Conservation (phyloP, 1,140 invertebrate species). For the Andrena cerasifolii region DNA sequence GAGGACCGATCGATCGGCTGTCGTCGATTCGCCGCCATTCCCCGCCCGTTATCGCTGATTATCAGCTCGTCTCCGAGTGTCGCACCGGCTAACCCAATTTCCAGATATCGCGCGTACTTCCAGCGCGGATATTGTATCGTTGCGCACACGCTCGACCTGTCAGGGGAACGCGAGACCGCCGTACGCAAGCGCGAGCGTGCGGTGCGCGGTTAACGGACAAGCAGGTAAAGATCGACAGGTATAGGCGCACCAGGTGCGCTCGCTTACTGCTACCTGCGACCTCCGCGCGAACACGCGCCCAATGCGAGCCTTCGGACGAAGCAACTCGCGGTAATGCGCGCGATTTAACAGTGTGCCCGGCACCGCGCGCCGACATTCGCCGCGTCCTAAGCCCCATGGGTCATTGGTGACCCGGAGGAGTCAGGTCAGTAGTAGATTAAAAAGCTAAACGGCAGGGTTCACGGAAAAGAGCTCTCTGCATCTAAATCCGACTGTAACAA, state of each 20-base stretch:
- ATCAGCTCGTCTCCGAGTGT: slow-evolving; percentile 45
- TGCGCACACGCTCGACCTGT: slow-evolving; percentile 4
- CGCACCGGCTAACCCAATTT: slow-evolving; percentile 64
- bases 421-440: too few species aligned
- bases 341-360: too few species aligned
- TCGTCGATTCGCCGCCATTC: slow-evolving; percentile 41
- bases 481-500: too few species aligned
- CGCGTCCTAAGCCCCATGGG: too few species aligned
- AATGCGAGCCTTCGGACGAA: background rate
- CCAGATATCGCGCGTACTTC: slow-evolving; percentile 50
- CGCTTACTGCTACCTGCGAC: slow-evolving; percentile 3
- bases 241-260: slow-evolving; percentile 40
- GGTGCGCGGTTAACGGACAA: slow-evolving; percentile 4
- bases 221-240: slow-evolving; percentile 35
- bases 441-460: too few species aligned
- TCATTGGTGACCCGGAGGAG: too few species aligned
- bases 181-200: background rate
- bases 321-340: background rate
- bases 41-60: slow-evolving; percentile 57
- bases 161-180: background rate
- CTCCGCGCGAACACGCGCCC: background rate
- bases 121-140: slow-evolving; percentile 10
- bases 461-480: too few species aligned
- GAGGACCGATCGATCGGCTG: slow-evolving; percentile 4
- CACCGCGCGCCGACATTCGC: too few species aligned